Evolutionary conservation across 2,113 vertebrate species (phyloP), one percentile per base, ranked within the genome.

Genomic region (Boulengeromyrus knoepffleri): DNA sequence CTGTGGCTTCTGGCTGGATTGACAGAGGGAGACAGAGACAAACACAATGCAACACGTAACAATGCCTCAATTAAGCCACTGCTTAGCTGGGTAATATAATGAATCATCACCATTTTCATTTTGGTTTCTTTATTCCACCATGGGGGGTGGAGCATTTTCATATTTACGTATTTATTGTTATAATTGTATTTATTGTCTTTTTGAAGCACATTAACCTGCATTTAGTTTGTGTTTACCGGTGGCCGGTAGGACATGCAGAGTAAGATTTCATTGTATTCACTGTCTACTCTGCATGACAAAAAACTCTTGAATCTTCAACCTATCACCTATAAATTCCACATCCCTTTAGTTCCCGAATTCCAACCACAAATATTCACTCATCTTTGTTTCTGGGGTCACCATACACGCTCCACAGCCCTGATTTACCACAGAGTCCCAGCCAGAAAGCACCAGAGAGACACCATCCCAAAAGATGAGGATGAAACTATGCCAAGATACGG

Each of bases 1-100:
- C 80, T 12, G 24, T 13, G 53, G 90, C 89, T 92, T 27, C 62
- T 27, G 3, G 24, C 47, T 49, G 45, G 49, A 52, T 17, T 53
- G 88, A 77, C 70, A 80, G 70, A 31, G 45, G 8, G 9, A 93
- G 91, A 91, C 85, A n/a, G 88, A 89, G 92, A 47, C 3, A 46
- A 27, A 36, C 5, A 87, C 49, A 52, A 31, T 31, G n/a, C 62
- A n/a, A 6, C 12, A 36, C 27, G n/a, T 47, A 53, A 36, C 15
- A 87, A 36, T 52, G 27, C 12, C 24, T 9, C 85, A 31, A 5
- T 49, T 24, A 45, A 88, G 92, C 88, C 42, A 9, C 42, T 46
- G 74, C 36, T 15, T 80, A 42, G 36, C 36, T 39, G 31, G 74
- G 74, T 15, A 39, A 5, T 19, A 39, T 3, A 42, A 19, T 80